Conservation (phyloP, 2,888 invertebrate genomes). For the Drosophila meridiana region DNA sequence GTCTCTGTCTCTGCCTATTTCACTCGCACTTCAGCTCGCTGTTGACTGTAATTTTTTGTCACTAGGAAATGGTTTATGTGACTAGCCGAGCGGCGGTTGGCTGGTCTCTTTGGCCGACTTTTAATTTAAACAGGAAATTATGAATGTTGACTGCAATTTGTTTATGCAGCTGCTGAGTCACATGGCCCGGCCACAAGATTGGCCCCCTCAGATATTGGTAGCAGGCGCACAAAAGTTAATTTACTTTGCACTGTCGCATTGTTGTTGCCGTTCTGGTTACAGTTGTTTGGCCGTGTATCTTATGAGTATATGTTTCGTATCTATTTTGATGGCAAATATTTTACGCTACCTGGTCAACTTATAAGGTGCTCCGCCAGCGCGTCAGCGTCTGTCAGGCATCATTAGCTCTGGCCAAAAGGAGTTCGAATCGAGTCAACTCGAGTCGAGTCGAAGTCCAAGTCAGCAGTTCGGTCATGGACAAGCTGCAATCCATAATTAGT, state of each 20-base stretch:
- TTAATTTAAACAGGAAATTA: slow-evolving; percentile 79
- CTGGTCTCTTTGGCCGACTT: slow-evolving; percentile 63
- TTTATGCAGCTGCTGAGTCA: slow-evolving; percentile 80
- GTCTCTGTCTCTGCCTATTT: neutral
- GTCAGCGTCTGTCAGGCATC: slow-evolving; percentile 71
- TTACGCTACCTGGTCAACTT: slow-evolving; percentile 60
- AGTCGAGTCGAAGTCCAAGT: slow-evolving; percentile 19
- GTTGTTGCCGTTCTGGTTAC: neutral
- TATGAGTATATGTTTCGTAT: slow-evolving; percentile 50
- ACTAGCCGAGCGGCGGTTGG: slow-evolving; percentile 49
- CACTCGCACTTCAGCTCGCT: neutral
- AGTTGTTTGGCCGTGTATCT: slow-evolving; percentile 35
- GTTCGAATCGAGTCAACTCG: slow-evolving; percentile 11
- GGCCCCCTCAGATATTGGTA: slow-evolving; percentile 38
- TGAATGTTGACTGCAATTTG: slow-evolving; percentile 80
- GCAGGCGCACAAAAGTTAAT: slow-evolving; percentile 63
- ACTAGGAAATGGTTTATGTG: slow-evolving; percentile 79
- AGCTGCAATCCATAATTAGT: slow-evolving; percentile 75
- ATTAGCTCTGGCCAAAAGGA: slow-evolving; percentile 59
- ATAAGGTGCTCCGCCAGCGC: slow-evolving; percentile 40
- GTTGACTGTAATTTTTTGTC: slow-evolving; percentile 68
- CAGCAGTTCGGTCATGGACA: slow-evolving; percentile 36
- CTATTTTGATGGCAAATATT: slow-evolving; percentile 78
- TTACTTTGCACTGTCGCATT: slow-evolving; percentile 53
- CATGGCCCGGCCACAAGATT: slow-evolving; percentile 55